A percentile compares a stretch with the other conserved stretches of the same genome.
Evolutionary conservation across 2,113 vertebrate species (phyloP).

Genomic region (Harpagus bidentatus): DNA sequence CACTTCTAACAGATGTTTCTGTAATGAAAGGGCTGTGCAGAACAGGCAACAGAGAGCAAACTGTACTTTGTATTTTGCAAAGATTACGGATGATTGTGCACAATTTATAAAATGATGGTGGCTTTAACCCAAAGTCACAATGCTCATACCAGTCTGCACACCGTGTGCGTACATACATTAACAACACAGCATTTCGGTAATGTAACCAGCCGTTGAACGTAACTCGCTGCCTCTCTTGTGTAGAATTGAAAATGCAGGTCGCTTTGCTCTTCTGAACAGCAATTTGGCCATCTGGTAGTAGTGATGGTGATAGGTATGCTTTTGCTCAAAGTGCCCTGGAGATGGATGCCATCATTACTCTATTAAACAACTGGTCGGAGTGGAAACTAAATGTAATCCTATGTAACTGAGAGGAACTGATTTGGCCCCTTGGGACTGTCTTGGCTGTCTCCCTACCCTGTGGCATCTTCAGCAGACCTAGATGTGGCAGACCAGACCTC

Average conservation of each 20-base stretch:
- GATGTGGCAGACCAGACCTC: not conserved
- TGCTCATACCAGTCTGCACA: not conserved
- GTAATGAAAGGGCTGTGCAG: conserved; percentile 33
- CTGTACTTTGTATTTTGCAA: not conserved
- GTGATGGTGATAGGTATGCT: not conserved
- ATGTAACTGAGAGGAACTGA: not conserved
- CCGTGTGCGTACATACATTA: not conserved
- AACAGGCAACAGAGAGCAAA: conserved; percentile 5
- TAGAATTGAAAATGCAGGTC: not conserved
- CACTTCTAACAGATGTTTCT: conserved; percentile 51
- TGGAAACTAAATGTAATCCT: not conserved
- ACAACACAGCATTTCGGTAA: rapidly evolving
- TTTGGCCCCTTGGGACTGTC: not conserved
- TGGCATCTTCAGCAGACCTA: not conserved
- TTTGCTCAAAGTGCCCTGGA: not conserved
- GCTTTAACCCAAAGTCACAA: not conserved
- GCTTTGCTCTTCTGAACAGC: not conserved
- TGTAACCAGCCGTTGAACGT: not conserved
- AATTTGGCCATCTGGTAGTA: not conserved
- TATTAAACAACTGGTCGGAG: not conserved
- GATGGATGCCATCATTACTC: not conserved
- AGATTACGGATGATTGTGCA: not conserved
- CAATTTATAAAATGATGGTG: not conserved
- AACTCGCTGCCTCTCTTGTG: not conserved
- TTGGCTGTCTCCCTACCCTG: not conserved